Percentiles rank a stretch among this genome's conserved stretches.
Conservation (phyloP, 2,113 vertebrate species). For the Pseudolaguvia tuberculata region DNA sequence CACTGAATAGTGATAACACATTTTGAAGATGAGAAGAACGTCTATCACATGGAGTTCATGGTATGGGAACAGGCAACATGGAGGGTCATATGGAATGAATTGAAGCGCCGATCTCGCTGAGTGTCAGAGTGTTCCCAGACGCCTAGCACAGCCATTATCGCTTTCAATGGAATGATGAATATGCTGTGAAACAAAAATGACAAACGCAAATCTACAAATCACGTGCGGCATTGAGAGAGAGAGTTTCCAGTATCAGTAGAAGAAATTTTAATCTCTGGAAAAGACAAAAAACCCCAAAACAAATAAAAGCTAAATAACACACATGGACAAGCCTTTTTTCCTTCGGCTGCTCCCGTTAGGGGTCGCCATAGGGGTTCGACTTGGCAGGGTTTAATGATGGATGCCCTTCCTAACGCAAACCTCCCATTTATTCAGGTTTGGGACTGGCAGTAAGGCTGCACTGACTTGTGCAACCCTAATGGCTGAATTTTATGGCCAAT, state of each 20-base stretch:
- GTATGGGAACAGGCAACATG: slow-evolving; percentile 47
- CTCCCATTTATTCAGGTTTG: too few relatives aligned
- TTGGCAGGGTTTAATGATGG: too few relatives aligned
- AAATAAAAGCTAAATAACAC: slow-evolving; percentile 37
- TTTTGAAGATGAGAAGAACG: slow-evolving; percentile 31
- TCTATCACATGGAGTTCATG: slow-evolving; percentile 49
- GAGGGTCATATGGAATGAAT: slow-evolving; percentile 65
- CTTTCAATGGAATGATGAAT: slow-evolving; percentile 59
- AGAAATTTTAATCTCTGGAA: slow-evolving; percentile 16
- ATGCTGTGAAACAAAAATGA: slow-evolving; percentile 53
- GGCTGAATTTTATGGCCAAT: too few relatives aligned
- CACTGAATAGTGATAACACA: slow-evolving; percentile 22
- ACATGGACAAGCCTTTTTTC: slow-evolving; percentile 57
- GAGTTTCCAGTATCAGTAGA: slow-evolving; percentile 13
- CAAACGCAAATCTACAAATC: slow-evolving; percentile 12
- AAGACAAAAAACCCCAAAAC: neutral
- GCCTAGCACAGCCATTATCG: slow-evolving; percentile 61
- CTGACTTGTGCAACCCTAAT: too few relatives aligned
- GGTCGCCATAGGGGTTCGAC: too few relatives aligned
- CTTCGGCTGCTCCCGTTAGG: too few relatives aligned
- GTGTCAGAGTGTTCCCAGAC: slow-evolving; percentile 52
- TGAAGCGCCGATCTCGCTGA: slow-evolving; percentile 58
- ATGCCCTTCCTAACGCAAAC: too few relatives aligned
- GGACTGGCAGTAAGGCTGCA: too few relatives aligned
- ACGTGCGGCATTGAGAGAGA: slow-evolving; percentile 8